Evolutionary conservation across 2,113 vertebrate genomes (phyloP).

Genomic region (Benitochromis conjunctus): DNA sequence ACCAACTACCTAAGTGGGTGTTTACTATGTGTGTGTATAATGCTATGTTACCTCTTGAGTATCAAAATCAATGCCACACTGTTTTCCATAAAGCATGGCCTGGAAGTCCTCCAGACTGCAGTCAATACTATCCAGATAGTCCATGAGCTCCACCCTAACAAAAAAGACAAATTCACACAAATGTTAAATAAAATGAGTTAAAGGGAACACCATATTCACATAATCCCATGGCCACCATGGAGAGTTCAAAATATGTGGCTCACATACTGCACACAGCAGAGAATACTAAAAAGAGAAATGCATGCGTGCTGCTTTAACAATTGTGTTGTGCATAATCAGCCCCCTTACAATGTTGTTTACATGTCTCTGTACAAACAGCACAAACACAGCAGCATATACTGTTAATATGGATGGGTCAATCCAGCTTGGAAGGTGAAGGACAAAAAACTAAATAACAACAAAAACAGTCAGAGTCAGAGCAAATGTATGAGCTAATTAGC

Average conservation of each 20-base stretch:
- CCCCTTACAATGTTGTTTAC: not conserved
- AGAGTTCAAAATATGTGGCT: not conserved
- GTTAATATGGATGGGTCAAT: not conserved
- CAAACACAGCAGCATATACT: not conserved
- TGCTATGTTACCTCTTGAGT: conserved; percentile 73
- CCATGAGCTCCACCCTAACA: conserved; percentile 90
- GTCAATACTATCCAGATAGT: conserved; percentile 97
- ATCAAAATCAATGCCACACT: conserved; percentile 87
- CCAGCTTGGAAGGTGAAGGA: not conserved
- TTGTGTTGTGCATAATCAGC: not conserved
- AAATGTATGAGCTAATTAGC: not conserved
- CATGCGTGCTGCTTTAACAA: accelerated
- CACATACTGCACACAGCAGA: not conserved
- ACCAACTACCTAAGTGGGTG: not conserved
- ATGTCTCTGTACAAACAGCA: not conserved
- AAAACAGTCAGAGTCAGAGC: too few species aligned
- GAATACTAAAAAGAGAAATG: not conserved
- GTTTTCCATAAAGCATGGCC: conserved; percentile 90
- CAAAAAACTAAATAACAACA: too few species aligned
- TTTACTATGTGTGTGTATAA: not conserved
- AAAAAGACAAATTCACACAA: not conserved
- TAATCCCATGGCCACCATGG: not conserved
- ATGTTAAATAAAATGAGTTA: not conserved
- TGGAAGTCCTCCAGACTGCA: conserved; percentile 98
- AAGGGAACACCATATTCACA: not conserved